A percentile compares a stretch with the other conserved stretches of the same genome.
phyloP scores from a whole-genome alignment of 2,797 vertebrate genomes.

The Percopsis omiscomaycus region DNA sequence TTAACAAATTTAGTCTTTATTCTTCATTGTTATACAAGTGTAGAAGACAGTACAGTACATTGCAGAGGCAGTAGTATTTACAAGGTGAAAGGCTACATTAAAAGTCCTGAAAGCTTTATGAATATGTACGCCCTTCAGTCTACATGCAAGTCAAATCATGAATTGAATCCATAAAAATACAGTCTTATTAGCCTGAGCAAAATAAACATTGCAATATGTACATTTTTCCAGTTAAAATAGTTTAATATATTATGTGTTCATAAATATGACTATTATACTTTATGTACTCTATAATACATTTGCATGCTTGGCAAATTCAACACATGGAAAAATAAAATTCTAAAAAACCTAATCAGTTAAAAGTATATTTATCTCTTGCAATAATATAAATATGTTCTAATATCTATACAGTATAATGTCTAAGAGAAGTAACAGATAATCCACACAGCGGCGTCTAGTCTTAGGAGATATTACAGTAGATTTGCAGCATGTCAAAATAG shows the following conservation, averaged over 20 bases:
- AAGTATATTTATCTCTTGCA: conserved; percentile 60
- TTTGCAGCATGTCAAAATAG: conserved; percentile 83
- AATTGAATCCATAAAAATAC: conserved; percentile 71
- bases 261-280: conserved; percentile 76
- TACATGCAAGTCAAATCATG: conserved; percentile 74
- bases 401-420: conserved; percentile 86
- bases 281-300: conserved; percentile 73
- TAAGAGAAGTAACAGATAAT: conserved; percentile 78
- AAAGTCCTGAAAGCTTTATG: conserved; percentile 75
- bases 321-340: conserved; percentile 61
- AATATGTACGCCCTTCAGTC: conserved; percentile 77
- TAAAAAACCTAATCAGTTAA: conserved; percentile 64
- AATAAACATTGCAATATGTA: conserved; percentile 76
- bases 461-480: conserved; percentile 88
- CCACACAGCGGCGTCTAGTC: conserved; percentile 76
- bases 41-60: conserved; percentile 81
- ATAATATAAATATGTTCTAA: conserved; percentile 81
- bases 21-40: conserved; percentile 78
- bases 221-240: conserved; percentile 75
- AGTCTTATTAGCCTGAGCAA: conserved; percentile 63
- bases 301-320: conserved; percentile 82
- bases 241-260: conserved; percentile 61
- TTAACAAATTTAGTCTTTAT: conserved; percentile 61
- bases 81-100: conserved; percentile 82
- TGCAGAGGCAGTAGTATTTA: conserved; percentile 88